Conservation (phyloP, 2,113 vertebrate species). For the Vimba vimba region DNA sequence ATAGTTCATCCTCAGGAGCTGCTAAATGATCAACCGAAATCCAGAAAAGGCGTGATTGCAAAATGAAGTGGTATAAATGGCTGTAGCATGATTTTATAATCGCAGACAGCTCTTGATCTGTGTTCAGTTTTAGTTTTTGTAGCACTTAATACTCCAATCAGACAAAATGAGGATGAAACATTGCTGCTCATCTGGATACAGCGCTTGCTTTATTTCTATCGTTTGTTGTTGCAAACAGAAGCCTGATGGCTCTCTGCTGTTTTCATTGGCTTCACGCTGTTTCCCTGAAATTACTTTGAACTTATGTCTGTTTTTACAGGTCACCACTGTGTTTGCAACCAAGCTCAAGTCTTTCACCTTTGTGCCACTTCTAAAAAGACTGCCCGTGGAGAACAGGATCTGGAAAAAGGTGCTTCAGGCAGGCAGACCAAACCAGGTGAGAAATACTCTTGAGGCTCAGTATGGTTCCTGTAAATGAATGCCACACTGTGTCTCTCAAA, state of each 20-base stretch:
- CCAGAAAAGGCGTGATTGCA: background rate
- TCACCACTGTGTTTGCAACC: constrained; percentile 60
- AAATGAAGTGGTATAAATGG: background rate
- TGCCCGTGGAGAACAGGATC: constrained; percentile 79
- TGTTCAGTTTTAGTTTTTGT: background rate
- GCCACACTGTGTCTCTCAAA: background rate
- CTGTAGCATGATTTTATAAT: background rate
- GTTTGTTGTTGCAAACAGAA: background rate
- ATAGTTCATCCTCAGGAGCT: background rate
- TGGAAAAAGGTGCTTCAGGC: constrained; percentile 36
- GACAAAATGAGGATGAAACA: background rate
- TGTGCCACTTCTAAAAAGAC: constrained; percentile 79
- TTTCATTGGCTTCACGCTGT: background rate
- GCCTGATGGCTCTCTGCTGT: constrained; percentile 20
- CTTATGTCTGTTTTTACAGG: constrained; percentile 59
- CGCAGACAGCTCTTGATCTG: constrained; percentile 11
- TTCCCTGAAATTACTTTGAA: background rate
- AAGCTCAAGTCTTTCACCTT: constrained; percentile 83
- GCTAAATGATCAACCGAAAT: background rate
- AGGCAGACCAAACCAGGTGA: constrained; percentile 62
- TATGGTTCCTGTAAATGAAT: background rate
- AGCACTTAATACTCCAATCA: constrained; percentile 20
- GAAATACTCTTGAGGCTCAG: background rate
- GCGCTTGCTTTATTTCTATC: background rate
- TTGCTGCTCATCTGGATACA: background rate